Conservation (phyloP, 2,888 invertebrate genomes). For the Drosophila paranaensis region DNA sequence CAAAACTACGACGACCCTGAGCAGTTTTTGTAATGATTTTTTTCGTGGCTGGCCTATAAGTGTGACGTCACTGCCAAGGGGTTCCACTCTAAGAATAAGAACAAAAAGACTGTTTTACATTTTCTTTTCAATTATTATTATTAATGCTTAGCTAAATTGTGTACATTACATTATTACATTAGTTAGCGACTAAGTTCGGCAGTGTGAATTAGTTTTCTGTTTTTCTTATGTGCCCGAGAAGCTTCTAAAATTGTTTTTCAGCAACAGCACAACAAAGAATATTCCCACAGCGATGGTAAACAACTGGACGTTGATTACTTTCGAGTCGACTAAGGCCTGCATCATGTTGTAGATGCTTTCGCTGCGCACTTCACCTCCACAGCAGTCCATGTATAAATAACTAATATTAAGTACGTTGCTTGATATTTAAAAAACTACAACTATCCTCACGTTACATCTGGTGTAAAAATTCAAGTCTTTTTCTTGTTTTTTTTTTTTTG, state of each 20-base stretch:
- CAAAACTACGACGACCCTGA: conserved; percentile 38
- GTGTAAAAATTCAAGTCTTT: conserved; percentile 36
- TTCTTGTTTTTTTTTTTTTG: conserved; percentile 21
- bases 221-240: conserved; percentile 79
- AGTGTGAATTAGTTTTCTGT: neutral
- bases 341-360: conserved; percentile 82
- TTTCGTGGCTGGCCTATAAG: conserved; percentile 16
- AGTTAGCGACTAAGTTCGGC: conserved; percentile 54
- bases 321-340: conserved; percentile 82
- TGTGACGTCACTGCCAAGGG: conserved; percentile 64
- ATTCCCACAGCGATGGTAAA: conserved; percentile 83
- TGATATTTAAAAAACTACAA: conserved; percentile 23
- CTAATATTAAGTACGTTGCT: conserved; percentile 33
- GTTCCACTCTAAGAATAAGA: conserved; percentile 47
- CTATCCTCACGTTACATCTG: conserved; percentile 38
- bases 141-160: conserved; percentile 65
- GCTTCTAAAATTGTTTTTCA: conserved; percentile 82
- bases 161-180: conserved; percentile 67
- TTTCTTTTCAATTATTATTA: conserved; percentile 48
- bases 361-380: conserved; percentile 79
- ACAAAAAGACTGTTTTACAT: conserved; percentile 33
- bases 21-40: conserved; percentile 36
- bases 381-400: conserved; percentile 80
- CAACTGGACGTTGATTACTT: conserved; percentile 82
- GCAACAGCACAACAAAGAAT: conserved; percentile 81